These are phyloP conservation scores for Drosophila navojoa DNA, from an alignment of 1,140 invertebrate species.

Conservation along the genomic window DNA sequence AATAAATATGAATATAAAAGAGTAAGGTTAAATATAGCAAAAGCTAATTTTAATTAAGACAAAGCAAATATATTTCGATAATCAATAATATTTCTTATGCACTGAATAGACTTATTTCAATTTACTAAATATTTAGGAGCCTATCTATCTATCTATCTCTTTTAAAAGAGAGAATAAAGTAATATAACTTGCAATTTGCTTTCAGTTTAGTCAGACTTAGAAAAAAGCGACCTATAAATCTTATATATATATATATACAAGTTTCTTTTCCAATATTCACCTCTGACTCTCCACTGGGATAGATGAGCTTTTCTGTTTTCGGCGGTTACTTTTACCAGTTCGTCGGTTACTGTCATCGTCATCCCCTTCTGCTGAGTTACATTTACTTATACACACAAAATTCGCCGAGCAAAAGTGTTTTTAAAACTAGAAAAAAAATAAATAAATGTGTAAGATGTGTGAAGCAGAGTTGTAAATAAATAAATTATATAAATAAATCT, in stretches of 20 bases:
- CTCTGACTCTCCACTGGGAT: constrained; percentile 13
- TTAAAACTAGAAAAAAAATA: constrained; percentile 13
- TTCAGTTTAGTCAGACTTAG: no score
- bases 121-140: no score
- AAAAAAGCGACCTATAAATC: constrained; percentile 26
- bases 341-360: constrained; percentile 27
- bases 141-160: no score
- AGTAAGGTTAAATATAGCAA: no score
- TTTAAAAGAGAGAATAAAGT: no score
- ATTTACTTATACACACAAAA: constrained; percentile 46
- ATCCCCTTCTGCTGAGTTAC: constrained; percentile 38
- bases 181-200: no score
- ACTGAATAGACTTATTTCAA: no score
- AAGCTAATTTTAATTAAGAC: no score
- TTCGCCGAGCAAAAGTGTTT: constrained; percentile 27
- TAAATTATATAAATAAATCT: background rate
- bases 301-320: constrained; percentile 28
- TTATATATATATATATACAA: background rate
- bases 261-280: no score
- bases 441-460: background rate
- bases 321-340: constrained; percentile 14
- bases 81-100: no score
- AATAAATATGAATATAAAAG: no score
- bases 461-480: background rate
- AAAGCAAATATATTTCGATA: no score